These are phyloP conservation scores for Euura lappo DNA, from an alignment of 1,140 invertebrate genomes.

Conservation along the genomic window DNA sequence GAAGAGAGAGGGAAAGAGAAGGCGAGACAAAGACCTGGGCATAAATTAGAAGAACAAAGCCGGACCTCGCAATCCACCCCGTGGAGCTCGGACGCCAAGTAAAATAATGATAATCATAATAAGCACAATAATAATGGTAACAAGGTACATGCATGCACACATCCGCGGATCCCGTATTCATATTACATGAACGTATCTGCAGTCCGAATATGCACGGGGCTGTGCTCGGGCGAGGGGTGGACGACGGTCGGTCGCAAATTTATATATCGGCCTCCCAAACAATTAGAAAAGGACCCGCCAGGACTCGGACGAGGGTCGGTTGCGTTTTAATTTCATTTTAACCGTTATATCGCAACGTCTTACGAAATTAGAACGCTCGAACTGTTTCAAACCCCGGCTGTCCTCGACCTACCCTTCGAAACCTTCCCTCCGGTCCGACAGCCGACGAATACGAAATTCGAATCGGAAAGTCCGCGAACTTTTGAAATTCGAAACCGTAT, in stretches of 20 bases:
- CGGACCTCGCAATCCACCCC: conserved; percentile 34
- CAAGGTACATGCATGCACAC: not conserved
- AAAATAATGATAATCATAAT: conserved; percentile 9
- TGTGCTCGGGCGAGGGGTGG: conserved; percentile 15
- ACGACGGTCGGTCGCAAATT: conserved; percentile 33
- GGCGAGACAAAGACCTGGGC: conserved; percentile 26
- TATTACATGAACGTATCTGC: not conserved
- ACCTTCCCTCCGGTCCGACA: no score
- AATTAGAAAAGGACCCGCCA: conserved; percentile 41
- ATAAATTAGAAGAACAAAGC: conserved; percentile 56
- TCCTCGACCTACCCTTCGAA: not conserved
- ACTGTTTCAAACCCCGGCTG: conserved; percentile 31
- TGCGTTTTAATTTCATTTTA: conserved; percentile 43
- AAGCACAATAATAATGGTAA: not conserved
- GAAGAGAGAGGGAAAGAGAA: not conserved
- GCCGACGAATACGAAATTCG: no score
- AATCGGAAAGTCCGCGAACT: no score
- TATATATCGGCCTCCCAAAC: conserved; percentile 41
- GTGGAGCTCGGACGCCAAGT: conserved; percentile 13
- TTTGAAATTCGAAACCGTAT: no score
- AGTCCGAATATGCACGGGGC: not conserved
- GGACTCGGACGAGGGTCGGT: conserved; percentile 22
- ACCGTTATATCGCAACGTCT: conserved; percentile 52
- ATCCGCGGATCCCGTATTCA: not conserved
- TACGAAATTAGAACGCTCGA: conserved; percentile 42